Evolutionary conservation across 2,113 vertebrate species (phyloP).

Genomic region (Burhinus bistriatus): DNA sequence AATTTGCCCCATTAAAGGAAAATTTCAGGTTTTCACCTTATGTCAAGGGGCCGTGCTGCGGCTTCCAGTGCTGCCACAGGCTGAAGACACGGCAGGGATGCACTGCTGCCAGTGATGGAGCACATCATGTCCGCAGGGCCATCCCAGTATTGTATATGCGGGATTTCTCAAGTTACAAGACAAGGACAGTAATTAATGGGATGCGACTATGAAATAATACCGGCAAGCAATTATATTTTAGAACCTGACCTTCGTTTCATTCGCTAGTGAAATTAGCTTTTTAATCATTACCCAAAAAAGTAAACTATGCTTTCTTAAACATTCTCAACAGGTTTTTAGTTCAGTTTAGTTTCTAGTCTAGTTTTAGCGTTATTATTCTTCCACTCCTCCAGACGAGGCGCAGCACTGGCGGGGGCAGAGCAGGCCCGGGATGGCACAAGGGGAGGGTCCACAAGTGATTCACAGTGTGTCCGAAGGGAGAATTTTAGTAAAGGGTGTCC

Average conservation of each 20-base stretch:
- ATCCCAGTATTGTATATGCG: not conserved
- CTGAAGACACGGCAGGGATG: not conserved
- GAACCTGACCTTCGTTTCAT: not conserved
- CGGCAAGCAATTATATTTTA: not conserved
- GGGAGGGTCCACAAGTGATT: not conserved
- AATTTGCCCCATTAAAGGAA: not conserved
- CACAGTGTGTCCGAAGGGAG: not conserved
- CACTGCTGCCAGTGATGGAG: not conserved
- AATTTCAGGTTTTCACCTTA: not conserved
- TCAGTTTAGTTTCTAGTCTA: not conserved
- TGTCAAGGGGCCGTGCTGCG: not conserved
- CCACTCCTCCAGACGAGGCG: fast-evolving
- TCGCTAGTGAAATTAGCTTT: not conserved
- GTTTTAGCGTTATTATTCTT: fast-evolving
- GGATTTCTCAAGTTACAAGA: not conserved
- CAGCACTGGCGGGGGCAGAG: not conserved
- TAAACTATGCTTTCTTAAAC: not conserved
- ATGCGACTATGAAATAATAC: not conserved
- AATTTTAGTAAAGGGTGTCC: not conserved
- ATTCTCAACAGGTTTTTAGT: not conserved
- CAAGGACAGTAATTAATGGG: not conserved
- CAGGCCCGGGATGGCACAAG: too few relatives aligned
- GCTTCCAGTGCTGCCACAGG: not conserved
- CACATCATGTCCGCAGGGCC: not conserved
- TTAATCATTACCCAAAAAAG: not conserved